Evolutionary conservation across 1,140 invertebrate genomes (phyloP).

Genomic region (Colletes latitarsis): DNA sequence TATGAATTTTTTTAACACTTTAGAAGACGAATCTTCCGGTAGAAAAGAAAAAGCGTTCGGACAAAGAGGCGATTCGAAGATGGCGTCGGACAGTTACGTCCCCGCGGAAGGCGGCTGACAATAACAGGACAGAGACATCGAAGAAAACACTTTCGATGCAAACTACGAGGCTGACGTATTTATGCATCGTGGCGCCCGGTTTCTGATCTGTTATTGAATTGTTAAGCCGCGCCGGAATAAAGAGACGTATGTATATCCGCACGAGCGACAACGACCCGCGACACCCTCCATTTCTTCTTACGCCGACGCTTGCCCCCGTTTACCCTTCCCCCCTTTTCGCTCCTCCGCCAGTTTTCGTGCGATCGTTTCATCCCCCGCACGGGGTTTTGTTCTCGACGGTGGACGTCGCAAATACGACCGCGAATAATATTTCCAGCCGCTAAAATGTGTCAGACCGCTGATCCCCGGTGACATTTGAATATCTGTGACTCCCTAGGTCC

Average conservation of each 20-base stretch:
- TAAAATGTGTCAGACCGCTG: constrained; percentile 80
- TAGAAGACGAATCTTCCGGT: not conserved
- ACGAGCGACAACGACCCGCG: constrained; percentile 56
- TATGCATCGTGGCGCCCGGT: constrained; percentile 48
- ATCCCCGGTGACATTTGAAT: constrained; percentile 81
- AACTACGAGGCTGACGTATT: constrained; percentile 66
- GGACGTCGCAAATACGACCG: constrained; percentile 53
- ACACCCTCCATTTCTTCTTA: constrained; percentile 60
- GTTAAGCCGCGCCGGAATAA: constrained; percentile 78
- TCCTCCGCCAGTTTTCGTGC: not conserved
- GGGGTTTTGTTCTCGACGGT: constrained; percentile 29
- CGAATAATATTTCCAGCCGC: constrained; percentile 80
- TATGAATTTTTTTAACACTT: not conserved
- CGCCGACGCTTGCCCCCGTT: constrained; percentile 15
- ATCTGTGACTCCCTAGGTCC: constrained; percentile 67
- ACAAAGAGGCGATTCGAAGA: not conserved
- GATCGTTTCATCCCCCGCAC: constrained; percentile 4
- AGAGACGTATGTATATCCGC: constrained; percentile 73
- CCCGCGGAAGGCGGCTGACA: constrained; percentile 40
- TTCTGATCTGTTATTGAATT: constrained; percentile 80
- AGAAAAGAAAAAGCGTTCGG: not conserved
- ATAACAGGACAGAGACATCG: constrained; percentile 47
- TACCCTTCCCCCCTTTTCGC: constrained; percentile 24
- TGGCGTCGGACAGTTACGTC: constrained; percentile 20
- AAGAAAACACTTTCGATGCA: constrained; percentile 77